Conservation (phyloP, 1,140 invertebrate species). For the Samia ricini region DNA sequence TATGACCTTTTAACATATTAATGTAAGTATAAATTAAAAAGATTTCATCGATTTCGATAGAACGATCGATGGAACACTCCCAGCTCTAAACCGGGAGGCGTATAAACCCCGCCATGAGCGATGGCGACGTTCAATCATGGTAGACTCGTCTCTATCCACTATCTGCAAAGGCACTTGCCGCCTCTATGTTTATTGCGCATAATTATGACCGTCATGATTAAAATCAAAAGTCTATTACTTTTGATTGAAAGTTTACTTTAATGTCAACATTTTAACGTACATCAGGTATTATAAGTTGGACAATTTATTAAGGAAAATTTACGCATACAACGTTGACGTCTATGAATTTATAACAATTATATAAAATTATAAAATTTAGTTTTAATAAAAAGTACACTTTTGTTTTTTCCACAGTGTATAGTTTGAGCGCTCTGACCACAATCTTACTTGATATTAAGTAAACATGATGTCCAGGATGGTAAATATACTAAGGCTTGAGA, state of each 20-base stretch:
- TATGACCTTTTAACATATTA: too few relatives aligned
- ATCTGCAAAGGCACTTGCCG: conserved; percentile 1
- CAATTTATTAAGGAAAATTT: too few relatives aligned
- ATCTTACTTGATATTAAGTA: too few relatives aligned
- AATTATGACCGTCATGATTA: not conserved
- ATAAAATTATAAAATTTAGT: too few relatives aligned
- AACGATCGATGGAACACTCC: not conserved
- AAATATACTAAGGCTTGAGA: too few relatives aligned
- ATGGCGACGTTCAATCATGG: conserved; percentile 49
- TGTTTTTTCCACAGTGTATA: too few relatives aligned
- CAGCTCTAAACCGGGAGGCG: not conserved
- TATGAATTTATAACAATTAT: too few relatives aligned
- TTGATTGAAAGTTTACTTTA: not conserved
- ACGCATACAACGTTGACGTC: too few relatives aligned
- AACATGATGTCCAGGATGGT: too few relatives aligned
- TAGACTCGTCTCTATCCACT: conserved; percentile 19
- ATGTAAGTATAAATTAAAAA: not conserved
- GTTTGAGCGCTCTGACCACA: too few relatives aligned
- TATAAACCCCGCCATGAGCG: conserved; percentile 30
- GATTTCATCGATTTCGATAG: not conserved
- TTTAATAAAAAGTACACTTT: too few relatives aligned
- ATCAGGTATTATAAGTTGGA: too few relatives aligned
- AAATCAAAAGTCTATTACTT: not conserved
- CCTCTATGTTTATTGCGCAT: conserved; percentile 1
- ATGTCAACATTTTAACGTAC: not conserved